Evolutionary conservation across 2,797 vertebrate species (phyloP).

Genomic region (Dermochelys coriacea): DNA sequence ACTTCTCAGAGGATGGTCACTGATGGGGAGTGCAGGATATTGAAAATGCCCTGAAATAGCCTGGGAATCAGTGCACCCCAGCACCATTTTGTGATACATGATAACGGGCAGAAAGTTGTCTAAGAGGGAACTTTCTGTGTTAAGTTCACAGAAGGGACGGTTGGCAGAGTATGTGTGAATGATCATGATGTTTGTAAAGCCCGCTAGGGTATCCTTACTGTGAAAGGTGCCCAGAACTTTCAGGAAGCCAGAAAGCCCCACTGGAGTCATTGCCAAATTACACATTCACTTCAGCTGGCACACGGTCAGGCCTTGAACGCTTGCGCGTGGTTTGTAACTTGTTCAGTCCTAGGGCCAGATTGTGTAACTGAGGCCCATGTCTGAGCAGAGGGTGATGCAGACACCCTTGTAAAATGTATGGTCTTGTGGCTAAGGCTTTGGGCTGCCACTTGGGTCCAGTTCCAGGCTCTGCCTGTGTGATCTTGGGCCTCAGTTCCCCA

Average conservation of each 20-base stretch:
- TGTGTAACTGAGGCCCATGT: accelerated
- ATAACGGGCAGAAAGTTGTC: not conserved
- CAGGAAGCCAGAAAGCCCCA: not conserved
- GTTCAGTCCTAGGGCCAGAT: not conserved
- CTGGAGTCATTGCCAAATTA: not conserved
- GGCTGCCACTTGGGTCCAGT: not conserved
- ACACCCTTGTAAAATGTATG: not conserved
- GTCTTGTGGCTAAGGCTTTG: not conserved
- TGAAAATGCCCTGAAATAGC: not conserved
- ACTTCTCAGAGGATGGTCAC: not conserved
- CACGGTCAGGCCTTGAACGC: accelerated
- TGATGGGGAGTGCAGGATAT: not conserved
- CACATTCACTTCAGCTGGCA: accelerated
- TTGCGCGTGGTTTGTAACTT: not conserved
- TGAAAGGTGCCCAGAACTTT: not conserved
- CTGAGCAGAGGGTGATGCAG: not conserved
- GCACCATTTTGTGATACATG: not conserved
- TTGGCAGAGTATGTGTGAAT: not conserved
- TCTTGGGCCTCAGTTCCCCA: not conserved
- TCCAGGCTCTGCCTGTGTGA: accelerated
- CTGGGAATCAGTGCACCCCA: not conserved
- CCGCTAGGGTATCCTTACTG: not conserved
- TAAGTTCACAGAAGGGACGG: not conserved
- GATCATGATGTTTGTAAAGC: not conserved
- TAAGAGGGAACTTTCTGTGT: not conserved